Base-by-base conservation (phyloP, 2,888 invertebrate genomes). In the Polydrusus cervinus region DNA sequence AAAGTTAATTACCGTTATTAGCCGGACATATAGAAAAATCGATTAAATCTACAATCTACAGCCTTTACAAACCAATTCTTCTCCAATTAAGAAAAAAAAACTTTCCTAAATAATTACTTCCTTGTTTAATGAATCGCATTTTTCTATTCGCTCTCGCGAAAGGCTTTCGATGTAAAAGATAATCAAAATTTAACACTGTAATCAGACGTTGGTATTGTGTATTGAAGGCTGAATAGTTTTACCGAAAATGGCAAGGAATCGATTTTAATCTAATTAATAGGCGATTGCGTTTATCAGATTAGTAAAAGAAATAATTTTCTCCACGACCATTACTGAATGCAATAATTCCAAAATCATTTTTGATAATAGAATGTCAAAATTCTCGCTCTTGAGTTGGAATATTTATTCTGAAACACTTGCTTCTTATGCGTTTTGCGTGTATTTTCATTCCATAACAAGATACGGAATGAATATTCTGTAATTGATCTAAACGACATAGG, bases 111-210 rank as follows among this genome's bases (percentile, higher is more conserved):
- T 67, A 40, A 53, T 20, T 34, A 67, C 66, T 67, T 67, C 66
- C 66, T 38, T n/a, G 25, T 67, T 18, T 18, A 67, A 43, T 67
- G 66, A 67, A 67, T 67, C 55, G 66, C 30, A 51, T 34, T 34
- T 51, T 14, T 10, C 30, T 45, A 16, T 47, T 64, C 30, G 38
- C 11, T 60, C 38, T 38, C 38, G 34, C 14, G 34, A 49, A 16
- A 64, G 49, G 30, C 20, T 64, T 30, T 34, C 34, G 64, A 64
- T 64, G 45, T 30, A 25, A 62, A 69, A 78, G 78, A 78, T 78
- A 79, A 78, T 77, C 70, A 73, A 78, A 77, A 80, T 75, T 80
- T 78, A 78, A 79, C 78, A 80, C 78, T 77, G 69, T 61, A 75
- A 68, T 70, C 47, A 69, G 57, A 69, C 14, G 18, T n/a, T n/a